A percentile compares a stretch with the other conserved stretches of the same genome.
These are phyloP conservation scores for Tinamus major DNA, from an alignment of 2,797 vertebrate species.

Conservation along the genomic window DNA sequence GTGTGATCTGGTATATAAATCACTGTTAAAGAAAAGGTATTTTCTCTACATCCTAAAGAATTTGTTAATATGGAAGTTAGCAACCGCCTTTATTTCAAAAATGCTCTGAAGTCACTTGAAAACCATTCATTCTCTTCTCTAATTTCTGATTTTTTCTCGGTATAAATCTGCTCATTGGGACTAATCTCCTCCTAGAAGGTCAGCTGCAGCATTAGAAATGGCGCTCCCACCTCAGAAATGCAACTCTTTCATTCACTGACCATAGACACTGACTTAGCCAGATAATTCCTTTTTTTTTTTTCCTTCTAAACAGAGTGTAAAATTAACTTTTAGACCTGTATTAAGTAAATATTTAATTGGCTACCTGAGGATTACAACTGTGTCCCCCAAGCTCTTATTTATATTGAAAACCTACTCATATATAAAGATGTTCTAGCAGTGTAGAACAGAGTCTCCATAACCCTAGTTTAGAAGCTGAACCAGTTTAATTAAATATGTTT, in stretches of 20 bases:
- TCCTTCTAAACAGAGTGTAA: background rate
- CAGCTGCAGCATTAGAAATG: background rate
- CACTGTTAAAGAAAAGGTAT: background rate
- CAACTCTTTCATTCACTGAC: background rate
- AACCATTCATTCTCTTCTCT: background rate
- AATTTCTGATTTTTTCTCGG: slow-evolving; percentile 5
- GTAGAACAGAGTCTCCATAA: background rate
- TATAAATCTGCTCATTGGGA: background rate
- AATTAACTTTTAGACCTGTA: slow-evolving; percentile 24
- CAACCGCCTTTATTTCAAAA: slow-evolving; percentile 1
- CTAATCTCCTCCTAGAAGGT: background rate
- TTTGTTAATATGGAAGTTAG: background rate
- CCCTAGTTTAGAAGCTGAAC: background rate
- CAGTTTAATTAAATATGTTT: slow-evolving; percentile 27
- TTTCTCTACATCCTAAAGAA: background rate
- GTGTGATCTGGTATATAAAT: background rate
- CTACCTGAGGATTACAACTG: slow-evolving; percentile 14
- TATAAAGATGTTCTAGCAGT: background rate
- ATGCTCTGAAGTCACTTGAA: slow-evolving; percentile 1
- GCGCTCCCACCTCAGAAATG: background rate
- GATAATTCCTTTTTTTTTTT: background rate
- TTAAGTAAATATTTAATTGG: slow-evolving; percentile 40
- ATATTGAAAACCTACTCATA: slow-evolving; percentile 21
- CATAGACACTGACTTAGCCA: background rate
- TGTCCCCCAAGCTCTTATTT: background rate